Base-by-base conservation (phyloP, 2,888 invertebrate genomes). In the Ormyrus nitidulus region DNA sequence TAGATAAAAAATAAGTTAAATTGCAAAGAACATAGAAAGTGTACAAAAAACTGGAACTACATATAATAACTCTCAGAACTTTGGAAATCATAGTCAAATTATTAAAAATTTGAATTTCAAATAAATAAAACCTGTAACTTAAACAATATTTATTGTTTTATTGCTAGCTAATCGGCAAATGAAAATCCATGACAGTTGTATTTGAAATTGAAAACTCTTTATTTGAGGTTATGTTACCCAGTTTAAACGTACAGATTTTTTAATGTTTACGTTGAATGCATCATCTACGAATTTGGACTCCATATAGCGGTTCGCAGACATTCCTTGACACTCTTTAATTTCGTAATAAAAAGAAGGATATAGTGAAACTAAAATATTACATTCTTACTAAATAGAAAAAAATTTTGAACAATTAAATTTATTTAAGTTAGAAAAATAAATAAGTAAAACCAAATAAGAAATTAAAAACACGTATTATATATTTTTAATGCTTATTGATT, bases 1-100 rank as follows among this genome's bases (percentile, higher is more conserved):
- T 87, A 3, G 93, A 94, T 6, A 93, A 87, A 85, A 94, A 94
- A 78, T 92, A 87, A 83, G 92, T 92, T 6, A 94, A 90, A 80
- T 91, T 91, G 49, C 91, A 91, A 4, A 93, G 88, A 9, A 92
- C 90, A 85, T 91, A 93, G 85, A 92, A 91, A 5, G 92, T 92
- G 71, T 91, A 91, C 3, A 91, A 83, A 83, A 93, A 92, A 65
- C 92, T 92, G 34, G 85, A 85, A 11, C 89, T 68, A 4, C 92
- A 91, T 34, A 91, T 81, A 10, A 89, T 73, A 6, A 92, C 59
- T 88, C 84, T 79, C 83, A 83, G 82, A 86, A 88, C 73, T 84
- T 89, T 86, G 0, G 80, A 83, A 51, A 88, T 81, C 88, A 87
- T 88, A 68, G 84, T 80, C 11, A 19, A 9, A 44, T 10, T 6